These are phyloP conservation scores for Apistogramma diplotaenia DNA, from an alignment of 2,113 vertebrate species.

Conservation along the genomic window DNA sequence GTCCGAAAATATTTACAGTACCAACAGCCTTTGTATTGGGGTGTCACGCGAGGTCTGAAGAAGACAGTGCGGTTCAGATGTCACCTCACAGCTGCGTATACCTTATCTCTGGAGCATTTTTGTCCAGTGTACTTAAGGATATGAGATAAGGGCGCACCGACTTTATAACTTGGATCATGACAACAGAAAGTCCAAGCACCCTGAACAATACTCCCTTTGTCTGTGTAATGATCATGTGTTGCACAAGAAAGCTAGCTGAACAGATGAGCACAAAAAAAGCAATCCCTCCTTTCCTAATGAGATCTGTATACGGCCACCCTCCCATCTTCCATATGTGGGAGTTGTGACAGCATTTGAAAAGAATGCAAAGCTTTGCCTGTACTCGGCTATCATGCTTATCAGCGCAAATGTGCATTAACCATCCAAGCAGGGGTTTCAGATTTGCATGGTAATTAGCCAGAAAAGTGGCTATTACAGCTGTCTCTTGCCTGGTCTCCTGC, in stretches of 20 bases:
- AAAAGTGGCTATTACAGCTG: conserved; percentile 44
- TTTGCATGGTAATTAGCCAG: conserved; percentile 50
- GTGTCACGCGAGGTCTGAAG: neutral
- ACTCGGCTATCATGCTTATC: conserved; percentile 24
- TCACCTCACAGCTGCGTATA: neutral
- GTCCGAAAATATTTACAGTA: neutral
- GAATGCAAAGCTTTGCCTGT: conserved; percentile 25
- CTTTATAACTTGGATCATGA: neutral
- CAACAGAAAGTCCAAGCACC: neutral
- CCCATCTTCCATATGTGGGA: conserved; percentile 29
- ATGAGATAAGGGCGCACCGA: neutral
- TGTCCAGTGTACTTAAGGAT: neutral
- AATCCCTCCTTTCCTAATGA: conserved; percentile 11
- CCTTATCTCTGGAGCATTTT: neutral
- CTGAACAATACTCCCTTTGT: neutral
- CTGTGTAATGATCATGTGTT: neutral
- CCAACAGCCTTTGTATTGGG: neutral
- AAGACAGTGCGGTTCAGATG: neutral
- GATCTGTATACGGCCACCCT: conserved; percentile 4
- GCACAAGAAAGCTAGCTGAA: neutral
- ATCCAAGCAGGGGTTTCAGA: conserved; percentile 19
- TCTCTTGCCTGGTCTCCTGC: conserved; percentile 8
- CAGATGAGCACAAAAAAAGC: neutral
- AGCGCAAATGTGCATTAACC: conserved; percentile 39
- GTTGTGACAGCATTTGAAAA: conserved; percentile 34